Evolutionary conservation across 2,113 vertebrate species (phyloP).

Genomic region (Lamprotornis superbus): DNA sequence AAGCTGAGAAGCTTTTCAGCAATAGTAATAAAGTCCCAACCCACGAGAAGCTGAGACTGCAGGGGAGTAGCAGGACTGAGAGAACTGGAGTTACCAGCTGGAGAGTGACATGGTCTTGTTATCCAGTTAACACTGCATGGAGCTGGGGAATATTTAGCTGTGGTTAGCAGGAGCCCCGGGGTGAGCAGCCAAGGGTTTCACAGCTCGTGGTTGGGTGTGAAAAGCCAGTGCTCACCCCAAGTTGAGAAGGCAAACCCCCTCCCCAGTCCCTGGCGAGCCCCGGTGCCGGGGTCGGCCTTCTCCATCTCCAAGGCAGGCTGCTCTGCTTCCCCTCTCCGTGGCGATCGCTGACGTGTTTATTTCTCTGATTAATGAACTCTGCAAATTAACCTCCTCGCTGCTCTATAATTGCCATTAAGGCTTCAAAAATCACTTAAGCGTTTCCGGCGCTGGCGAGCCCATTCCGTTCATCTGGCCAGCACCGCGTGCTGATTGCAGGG

Average conservation of each 20-base stretch:
- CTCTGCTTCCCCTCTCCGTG: background rate
- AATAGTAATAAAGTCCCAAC: background rate
- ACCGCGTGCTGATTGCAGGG: constrained; percentile 59
- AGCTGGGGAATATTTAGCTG: background rate
- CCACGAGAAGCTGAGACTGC: background rate
- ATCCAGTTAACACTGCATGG: background rate
- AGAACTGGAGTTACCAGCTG: background rate
- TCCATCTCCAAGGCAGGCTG: background rate
- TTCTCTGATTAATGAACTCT: constrained; percentile 73
- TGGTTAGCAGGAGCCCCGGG: background rate
- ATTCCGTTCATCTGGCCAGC: constrained; percentile 40
- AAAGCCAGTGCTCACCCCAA: background rate
- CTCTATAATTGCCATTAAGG: constrained; percentile 72
- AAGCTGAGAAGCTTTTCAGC: background rate
- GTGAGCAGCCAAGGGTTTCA: background rate
- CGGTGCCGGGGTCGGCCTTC: background rate
- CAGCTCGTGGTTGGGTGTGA: accelerated
- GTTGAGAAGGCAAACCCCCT: accelerated
- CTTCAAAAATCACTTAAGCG: constrained; percentile 76
- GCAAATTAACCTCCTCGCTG: constrained; percentile 73
- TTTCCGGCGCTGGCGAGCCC: constrained; percentile 39
- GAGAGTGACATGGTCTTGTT: accelerated
- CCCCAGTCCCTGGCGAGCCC: background rate
- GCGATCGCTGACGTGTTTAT: constrained; percentile 68
- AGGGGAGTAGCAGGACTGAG: background rate